Evolutionary conservation across 2,113 vertebrate species (phyloP).

Genomic region (Festucalex cinctus): DNA sequence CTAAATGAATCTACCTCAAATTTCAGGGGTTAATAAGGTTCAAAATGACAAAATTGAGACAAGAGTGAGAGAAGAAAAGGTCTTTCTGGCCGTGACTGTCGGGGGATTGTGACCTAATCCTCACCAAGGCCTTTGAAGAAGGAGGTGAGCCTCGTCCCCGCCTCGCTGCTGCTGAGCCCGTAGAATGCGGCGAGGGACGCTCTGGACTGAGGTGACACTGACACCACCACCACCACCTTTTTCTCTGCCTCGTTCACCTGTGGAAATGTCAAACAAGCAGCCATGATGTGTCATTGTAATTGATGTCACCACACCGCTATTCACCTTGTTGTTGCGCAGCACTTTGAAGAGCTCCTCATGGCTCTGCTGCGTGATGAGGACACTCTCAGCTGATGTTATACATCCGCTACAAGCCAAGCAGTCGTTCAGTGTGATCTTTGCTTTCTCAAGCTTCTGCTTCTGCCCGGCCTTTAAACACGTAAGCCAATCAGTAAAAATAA

Average conservation of each 20-base stretch:
- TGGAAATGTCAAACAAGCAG: too few relatives aligned
- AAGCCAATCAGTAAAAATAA: too few relatives aligned
- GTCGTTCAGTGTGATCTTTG: slow-evolving; percentile 89
- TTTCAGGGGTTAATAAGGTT: background rate
- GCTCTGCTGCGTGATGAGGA: slow-evolving; percentile 92
- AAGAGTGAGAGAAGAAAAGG: too few relatives aligned
- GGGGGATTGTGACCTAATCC: slow-evolving; percentile 15
- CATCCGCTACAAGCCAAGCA: slow-evolving; percentile 97
- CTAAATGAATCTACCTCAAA: background rate
- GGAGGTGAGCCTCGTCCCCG: slow-evolving; percentile 77
- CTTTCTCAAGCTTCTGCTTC: slow-evolving; percentile 83
- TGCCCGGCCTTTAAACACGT: slow-evolving; percentile 78
- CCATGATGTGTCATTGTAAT: background rate
- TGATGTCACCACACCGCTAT: background rate
- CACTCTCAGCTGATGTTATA: slow-evolving; percentile 91
- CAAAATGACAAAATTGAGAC: too few relatives aligned
- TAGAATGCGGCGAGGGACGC: slow-evolving; percentile 85
- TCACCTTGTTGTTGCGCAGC: slow-evolving; percentile 81
- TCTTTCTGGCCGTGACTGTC: too few relatives aligned
- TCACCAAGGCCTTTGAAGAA: slow-evolving; percentile 88
- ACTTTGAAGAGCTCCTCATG: slow-evolving; percentile 83
- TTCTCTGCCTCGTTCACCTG: slow-evolving; percentile 57
- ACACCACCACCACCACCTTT: slow-evolving; percentile 86
- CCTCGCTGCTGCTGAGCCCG: slow-evolving; percentile 75
- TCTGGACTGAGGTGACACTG: slow-evolving; percentile 88